phyloP scores from a whole-genome alignment of 1,140 invertebrate species.

The Apis dorsata region DNA sequence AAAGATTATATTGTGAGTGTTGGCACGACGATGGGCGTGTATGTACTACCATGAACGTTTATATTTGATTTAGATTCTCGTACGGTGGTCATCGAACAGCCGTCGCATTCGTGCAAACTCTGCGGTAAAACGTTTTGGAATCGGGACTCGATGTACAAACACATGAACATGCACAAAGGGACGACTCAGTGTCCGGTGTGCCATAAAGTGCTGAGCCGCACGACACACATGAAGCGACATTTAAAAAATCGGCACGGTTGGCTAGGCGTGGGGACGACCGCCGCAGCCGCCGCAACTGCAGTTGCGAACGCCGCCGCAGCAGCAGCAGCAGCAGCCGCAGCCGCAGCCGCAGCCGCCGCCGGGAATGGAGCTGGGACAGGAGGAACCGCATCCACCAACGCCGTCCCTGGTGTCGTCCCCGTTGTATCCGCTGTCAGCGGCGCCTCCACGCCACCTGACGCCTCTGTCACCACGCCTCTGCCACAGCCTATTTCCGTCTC shows the following conservation, averaged over 20 bases:
- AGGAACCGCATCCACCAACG: conserved; percentile 21
- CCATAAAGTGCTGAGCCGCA: conserved; percentile 80
- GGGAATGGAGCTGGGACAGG: background rate
- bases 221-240: conserved; percentile 79
- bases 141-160: conserved; percentile 81
- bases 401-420: conserved; percentile 56
- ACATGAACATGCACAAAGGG: conserved; percentile 81
- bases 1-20: background rate
- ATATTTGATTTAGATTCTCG: conserved; percentile 80
- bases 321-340: conserved; percentile 24
- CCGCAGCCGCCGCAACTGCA: conserved; percentile 18
- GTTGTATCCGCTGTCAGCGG: conserved; percentile 68
- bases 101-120: conserved; percentile 80
- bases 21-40: conserved; percentile 1
- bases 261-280: conserved; percentile 70
- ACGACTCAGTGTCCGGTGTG: conserved; percentile 80
- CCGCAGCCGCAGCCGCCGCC: conserved; percentile 28
- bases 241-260: conserved; percentile 79
- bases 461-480: background rate
- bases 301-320: conserved; percentile 28
- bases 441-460: conserved; percentile 18
- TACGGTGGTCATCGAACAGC: conserved; percentile 80
- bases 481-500: conserved; percentile 56
- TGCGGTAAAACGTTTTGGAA: conserved; percentile 81
- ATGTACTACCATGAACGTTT: conserved; percentile 67